Conservation (phyloP, 2,888 invertebrate species). For the Ophion slaviceki region DNA sequence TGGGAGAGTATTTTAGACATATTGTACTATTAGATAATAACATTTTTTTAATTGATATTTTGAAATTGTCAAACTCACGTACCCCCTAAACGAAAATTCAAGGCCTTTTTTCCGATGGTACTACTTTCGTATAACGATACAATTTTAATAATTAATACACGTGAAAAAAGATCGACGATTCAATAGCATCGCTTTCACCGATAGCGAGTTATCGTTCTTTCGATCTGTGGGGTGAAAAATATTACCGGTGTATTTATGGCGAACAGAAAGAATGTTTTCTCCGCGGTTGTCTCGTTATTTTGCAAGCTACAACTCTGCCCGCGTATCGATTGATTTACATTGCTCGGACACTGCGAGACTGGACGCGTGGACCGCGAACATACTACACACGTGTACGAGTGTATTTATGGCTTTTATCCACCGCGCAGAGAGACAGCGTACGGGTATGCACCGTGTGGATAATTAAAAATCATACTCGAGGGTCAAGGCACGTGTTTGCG, state of each 20-base stretch:
- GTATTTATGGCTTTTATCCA: conserved; percentile 47
- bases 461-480: conserved; percentile 52
- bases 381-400: background rate
- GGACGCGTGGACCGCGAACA: conserved; percentile 22
- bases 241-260: conserved; percentile 28
- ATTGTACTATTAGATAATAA: no score
- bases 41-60: no score
- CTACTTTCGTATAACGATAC: no score
- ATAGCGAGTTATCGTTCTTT: conserved; percentile 15
- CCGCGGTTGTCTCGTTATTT: conserved; percentile 41
- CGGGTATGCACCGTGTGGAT: conserved; percentile 17
- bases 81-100: no score
- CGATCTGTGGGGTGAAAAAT: conserved; percentile 12
- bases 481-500: conserved; percentile 25
- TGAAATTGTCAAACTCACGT: no score
- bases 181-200: background rate
- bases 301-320: conserved; percentile 34
- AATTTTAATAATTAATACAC: background rate
- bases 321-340: conserved; percentile 55
- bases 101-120: background rate
- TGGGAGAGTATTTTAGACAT: no score
- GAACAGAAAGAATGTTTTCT: conserved; percentile 23
- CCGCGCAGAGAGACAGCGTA: background rate
- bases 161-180: background rate
- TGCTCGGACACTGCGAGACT: conserved; percentile 24